Conservation (phyloP, 2,888 invertebrate genomes). For the Ophion ellenae region DNA sequence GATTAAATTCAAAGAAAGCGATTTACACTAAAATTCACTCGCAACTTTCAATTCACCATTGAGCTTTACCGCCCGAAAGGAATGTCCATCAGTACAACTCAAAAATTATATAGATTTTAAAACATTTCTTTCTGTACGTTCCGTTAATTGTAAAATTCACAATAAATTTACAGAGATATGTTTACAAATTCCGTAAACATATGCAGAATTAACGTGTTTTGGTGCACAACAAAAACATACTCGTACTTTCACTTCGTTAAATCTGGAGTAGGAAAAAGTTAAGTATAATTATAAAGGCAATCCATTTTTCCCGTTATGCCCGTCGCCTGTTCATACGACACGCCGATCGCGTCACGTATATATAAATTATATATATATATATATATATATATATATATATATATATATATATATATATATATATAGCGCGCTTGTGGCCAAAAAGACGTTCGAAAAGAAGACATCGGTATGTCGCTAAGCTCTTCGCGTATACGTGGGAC, state of each 20-base stretch:
- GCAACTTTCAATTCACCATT: not conserved
- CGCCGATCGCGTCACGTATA: conserved; percentile 44
- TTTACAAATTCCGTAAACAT: too few relatives aligned
- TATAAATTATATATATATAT: conserved; percentile 7
- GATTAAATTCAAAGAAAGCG: not conserved
- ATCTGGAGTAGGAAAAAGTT: not conserved
- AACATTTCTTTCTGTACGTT: too few relatives aligned
- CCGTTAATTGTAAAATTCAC: too few relatives aligned
- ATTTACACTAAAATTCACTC: not conserved
- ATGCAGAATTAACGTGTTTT: too few relatives aligned
- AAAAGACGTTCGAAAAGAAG: conserved; percentile 47
- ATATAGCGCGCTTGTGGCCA: conserved; percentile 29
- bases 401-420: conserved; percentile 7
- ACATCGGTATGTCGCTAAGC: conserved; percentile 56
- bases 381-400: conserved; percentile 13
- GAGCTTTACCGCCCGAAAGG: too few relatives aligned
- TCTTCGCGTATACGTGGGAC: conserved; percentile 42
- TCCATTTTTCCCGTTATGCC: conserved; percentile 46
- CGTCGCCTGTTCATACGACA: conserved; percentile 43
- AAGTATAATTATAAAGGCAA: not conserved
- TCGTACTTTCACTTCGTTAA: too few relatives aligned
- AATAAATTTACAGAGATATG: too few relatives aligned
- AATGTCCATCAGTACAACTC: too few relatives aligned
- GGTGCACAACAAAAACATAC: too few relatives aligned
- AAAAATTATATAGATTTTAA: too few relatives aligned